phyloP scores from a whole-genome alignment of 2,113 vertebrate genomes.

The Paradisaea rubra region DNA sequence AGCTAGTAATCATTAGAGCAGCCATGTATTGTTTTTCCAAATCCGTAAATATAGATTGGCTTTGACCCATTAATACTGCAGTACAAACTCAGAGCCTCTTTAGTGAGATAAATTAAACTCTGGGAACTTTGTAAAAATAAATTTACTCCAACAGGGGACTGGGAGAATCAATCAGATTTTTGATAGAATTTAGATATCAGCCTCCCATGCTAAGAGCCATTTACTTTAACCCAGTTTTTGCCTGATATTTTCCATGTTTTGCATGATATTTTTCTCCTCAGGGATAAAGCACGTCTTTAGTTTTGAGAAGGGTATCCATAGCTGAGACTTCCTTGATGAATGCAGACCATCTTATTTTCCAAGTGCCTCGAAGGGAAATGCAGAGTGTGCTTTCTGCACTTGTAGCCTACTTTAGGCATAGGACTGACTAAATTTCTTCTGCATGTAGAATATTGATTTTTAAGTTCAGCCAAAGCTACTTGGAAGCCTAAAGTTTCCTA shows the following conservation, averaged over 20 bases:
- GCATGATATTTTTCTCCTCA: not conserved
- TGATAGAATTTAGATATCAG: not conserved
- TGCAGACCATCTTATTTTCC: not conserved
- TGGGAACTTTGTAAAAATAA: not conserved
- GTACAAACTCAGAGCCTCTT: not conserved
- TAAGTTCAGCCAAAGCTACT: not conserved
- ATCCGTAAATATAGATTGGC: not conserved
- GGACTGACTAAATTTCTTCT: not conserved
- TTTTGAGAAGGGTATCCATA: not conserved
- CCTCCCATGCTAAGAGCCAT: not conserved
- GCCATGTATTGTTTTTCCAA: not conserved
- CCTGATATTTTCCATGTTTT: not conserved
- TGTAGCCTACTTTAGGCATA: not conserved
- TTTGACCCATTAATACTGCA: not conserved
- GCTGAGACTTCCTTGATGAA: not conserved
- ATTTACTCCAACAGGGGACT: not conserved
- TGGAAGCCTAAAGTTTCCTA: not conserved
- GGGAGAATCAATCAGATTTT: not conserved
- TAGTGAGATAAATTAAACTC: constrained; percentile 4
- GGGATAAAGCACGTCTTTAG: not conserved
- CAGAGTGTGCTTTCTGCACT: not conserved
- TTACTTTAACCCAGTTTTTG: not conserved
- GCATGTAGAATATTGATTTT: not conserved
- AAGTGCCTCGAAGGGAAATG: not conserved
- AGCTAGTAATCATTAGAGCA: not conserved